Evolutionary conservation across 2,113 vertebrate species (phyloP).

Genomic region (Paraplagusia blochii): DNA sequence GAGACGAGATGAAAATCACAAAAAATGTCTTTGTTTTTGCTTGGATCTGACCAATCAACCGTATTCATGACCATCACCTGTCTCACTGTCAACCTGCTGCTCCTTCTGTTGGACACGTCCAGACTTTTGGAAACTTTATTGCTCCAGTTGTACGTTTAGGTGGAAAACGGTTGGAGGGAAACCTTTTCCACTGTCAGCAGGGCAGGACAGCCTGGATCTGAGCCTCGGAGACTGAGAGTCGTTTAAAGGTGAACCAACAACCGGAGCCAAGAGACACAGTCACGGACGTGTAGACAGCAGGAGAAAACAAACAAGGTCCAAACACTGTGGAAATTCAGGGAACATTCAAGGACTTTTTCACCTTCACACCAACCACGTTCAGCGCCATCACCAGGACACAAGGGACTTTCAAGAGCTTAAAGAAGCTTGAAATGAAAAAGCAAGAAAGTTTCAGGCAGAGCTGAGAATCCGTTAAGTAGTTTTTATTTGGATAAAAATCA

Average conservation of each 20-base stretch:
- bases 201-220: conserved; percentile 1
- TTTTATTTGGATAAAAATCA: neutral
- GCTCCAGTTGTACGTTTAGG: neutral
- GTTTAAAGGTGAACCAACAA: conserved; percentile 20
- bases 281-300: conserved; percentile 29
- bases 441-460: conserved; percentile 10
- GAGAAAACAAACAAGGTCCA: conserved; percentile 53
- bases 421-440: no score
- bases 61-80: no score
- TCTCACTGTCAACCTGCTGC: no score
- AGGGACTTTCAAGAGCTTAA: no score
- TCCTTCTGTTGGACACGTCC: no score
- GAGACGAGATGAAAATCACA: no score
- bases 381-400: neutral
- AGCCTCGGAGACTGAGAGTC: conserved; percentile 48
- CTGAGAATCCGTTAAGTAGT: conserved; percentile 24
- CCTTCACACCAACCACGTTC: neutral
- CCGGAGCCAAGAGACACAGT: conserved; percentile 52
- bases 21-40: no score
- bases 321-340: conserved; percentile 15
- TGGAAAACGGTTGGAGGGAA: conserved; percentile 3
- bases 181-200: conserved; percentile 3
- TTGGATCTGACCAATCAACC: no score
- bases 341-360: neutral
- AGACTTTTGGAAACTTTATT: no score